Evolutionary conservation across 2,113 vertebrate genomes (phyloP).

Genomic region (Pachyramphus minor): DNA sequence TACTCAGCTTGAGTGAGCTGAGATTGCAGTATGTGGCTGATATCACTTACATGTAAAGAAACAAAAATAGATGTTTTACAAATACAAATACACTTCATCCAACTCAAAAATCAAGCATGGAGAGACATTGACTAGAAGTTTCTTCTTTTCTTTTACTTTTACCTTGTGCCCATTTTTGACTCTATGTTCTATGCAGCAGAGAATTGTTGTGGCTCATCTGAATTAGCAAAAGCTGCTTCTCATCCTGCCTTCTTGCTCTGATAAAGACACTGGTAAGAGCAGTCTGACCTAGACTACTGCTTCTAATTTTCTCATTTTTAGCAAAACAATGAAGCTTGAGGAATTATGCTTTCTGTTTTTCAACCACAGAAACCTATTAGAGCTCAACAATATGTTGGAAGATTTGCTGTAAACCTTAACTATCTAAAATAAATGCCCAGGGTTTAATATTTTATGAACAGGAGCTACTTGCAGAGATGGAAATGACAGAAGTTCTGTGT

Average conservation of each 20-base stretch:
- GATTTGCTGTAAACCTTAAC: constrained; percentile 19
- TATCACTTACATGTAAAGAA: not conserved
- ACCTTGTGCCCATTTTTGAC: not conserved
- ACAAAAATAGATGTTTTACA: not conserved
- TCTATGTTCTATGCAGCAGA: not conserved
- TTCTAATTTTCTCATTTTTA: not conserved
- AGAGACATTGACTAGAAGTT: not conserved
- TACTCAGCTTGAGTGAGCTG: not conserved
- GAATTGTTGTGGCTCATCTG: not conserved
- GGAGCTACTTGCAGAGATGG: not conserved
- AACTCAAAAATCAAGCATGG: not conserved
- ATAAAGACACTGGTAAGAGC: not conserved
- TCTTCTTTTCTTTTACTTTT: not conserved
- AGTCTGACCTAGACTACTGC: not conserved
- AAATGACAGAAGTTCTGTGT: not conserved
- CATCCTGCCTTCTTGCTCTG: not conserved
- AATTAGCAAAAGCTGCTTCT: not conserved
- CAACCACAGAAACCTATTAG: not conserved
- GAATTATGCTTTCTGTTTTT: constrained; percentile 14
- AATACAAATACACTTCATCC: not conserved
- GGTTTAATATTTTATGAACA: not conserved
- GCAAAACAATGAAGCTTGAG: not conserved
- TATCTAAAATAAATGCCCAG: not conserved
- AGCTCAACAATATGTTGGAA: not conserved
- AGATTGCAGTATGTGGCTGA: not conserved